These are phyloP conservation scores for Cyphomyrus discorhynchus DNA, from an alignment of 2,113 vertebrate genomes.

Conservation along the genomic window DNA sequence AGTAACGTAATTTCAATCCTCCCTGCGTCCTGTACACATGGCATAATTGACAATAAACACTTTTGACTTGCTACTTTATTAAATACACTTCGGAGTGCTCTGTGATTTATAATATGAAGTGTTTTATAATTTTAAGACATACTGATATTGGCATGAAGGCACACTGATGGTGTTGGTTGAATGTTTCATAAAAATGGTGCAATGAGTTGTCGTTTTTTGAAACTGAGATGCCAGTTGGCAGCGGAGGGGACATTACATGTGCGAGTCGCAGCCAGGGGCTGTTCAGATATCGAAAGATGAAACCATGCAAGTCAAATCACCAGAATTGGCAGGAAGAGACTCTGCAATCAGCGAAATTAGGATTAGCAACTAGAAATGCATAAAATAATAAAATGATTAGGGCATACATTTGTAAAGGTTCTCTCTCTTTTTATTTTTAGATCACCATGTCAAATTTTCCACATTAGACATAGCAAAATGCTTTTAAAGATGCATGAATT, in stretches of 20 bases:
- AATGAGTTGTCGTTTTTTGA: not conserved
- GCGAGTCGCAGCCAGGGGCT: not conserved
- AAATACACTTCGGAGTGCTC: not conserved
- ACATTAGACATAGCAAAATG: not conserved
- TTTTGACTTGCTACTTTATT: not conserved
- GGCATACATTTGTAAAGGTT: constrained; percentile 12
- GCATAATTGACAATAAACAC: too few relatives aligned
- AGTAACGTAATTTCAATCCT: too few relatives aligned
- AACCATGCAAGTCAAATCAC: constrained; percentile 3
- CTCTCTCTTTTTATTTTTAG: not conserved
- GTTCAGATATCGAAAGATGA: not conserved
- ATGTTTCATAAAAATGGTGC: not conserved
- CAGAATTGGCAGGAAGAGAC: not conserved
- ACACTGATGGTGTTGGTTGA: not conserved
- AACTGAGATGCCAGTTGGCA: not conserved
- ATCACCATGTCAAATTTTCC: not conserved
- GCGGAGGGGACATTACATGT: not conserved
- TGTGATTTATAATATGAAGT: not conserved
- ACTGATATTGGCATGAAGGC: not conserved
- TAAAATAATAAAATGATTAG: constrained; percentile 11
- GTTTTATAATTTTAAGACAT: not conserved
- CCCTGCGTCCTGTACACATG: too few relatives aligned
- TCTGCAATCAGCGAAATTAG: constrained; percentile 1
- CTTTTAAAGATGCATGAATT: constrained; percentile 7
- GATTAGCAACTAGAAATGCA: not conserved